Percentiles rank a stretch among this genome's conserved stretches.
Evolutionary conservation across 2,888 invertebrate genomes (phyloP).

Genomic region (Tholera decimalis): DNA sequence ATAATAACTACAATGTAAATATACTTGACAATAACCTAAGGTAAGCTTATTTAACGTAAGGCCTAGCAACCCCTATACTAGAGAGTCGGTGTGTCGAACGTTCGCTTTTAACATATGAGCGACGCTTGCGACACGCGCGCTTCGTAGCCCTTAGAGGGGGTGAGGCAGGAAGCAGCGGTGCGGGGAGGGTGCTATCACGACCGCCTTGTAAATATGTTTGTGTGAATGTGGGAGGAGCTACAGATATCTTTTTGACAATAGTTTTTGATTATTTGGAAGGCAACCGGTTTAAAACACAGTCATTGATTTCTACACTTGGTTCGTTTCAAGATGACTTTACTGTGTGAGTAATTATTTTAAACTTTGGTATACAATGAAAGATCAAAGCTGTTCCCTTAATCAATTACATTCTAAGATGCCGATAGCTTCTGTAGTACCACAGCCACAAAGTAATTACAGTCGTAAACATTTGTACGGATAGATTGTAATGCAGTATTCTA

Average conservation of each 20-base stretch:
- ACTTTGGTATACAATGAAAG: neutral
- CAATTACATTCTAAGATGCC: neutral
- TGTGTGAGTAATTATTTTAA: neutral
- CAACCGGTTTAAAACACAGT: neutral
- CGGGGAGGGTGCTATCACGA: conserved; percentile 26
- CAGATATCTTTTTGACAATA: neutral
- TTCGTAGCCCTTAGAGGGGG: conserved; percentile 51
- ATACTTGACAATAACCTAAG: conserved; percentile 84
- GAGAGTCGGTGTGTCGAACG: conserved; percentile 84
- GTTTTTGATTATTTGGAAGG: neutral
- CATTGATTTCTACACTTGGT: too few relatives aligned
- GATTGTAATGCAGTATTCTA: conserved; percentile 44
- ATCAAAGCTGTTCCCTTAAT: neutral
- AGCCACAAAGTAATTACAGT: conserved; percentile 19
- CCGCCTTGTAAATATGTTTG: conserved; percentile 13
- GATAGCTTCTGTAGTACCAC: conserved; percentile 7
- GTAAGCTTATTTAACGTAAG: conserved; percentile 86
- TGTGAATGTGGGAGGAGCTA: neutral
- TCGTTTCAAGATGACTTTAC: neutral
- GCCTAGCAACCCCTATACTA: conserved; percentile 84
- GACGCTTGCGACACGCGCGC: conserved; percentile 75
- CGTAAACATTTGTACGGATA: conserved; percentile 46
- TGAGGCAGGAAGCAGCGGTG: conserved; percentile 61
- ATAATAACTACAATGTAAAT: conserved; percentile 81
- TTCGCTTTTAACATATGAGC: conserved; percentile 89